These are phyloP conservation scores for Karalla daura DNA, from an alignment of 2,797 vertebrate genomes.

Conservation along the genomic window DNA sequence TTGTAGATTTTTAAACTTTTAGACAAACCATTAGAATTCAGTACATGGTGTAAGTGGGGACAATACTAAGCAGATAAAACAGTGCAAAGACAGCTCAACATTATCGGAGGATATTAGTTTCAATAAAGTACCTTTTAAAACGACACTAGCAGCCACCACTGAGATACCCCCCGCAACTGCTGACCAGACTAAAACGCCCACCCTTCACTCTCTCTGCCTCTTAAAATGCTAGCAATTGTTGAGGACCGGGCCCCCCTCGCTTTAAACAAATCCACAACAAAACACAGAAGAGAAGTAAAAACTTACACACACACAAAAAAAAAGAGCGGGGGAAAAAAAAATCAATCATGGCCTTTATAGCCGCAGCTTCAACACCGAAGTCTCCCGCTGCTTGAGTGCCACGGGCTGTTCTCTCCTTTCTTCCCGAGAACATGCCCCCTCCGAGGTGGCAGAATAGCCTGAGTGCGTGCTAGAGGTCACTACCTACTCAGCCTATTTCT, in stretches of 20 bases:
- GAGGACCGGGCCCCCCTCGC: slow-evolving; percentile 35
- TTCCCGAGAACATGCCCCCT: slow-evolving; percentile 74
- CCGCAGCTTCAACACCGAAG: slow-evolving; percentile 68
- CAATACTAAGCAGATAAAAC: slow-evolving; percentile 81
- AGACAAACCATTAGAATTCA: slow-evolving; percentile 76
- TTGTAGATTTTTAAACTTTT: slow-evolving; percentile 47
- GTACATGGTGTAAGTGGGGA: slow-evolving; percentile 30
- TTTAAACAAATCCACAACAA: slow-evolving; percentile 56
- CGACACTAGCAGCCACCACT: neutral
- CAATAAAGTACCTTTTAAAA: slow-evolving; percentile 48
- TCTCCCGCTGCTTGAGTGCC: slow-evolving; percentile 79
- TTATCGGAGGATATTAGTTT: slow-evolving; percentile 69
- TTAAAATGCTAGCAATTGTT: slow-evolving; percentile 24
- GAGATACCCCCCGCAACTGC: slow-evolving; percentile 8
- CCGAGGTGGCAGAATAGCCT: slow-evolving; percentile 71
- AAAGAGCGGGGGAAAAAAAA: slow-evolving; percentile 60
- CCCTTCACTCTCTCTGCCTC: slow-evolving; percentile 1
- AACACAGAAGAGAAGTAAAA: slow-evolving; percentile 50
- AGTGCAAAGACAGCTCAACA: slow-evolving; percentile 68
- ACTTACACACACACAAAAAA: too few relatives aligned
- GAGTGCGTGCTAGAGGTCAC: slow-evolving; percentile 74
- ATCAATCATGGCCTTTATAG: slow-evolving; percentile 81
- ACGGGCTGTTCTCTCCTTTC: slow-evolving; percentile 67
- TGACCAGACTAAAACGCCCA: slow-evolving; percentile 2
- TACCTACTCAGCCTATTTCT: slow-evolving; percentile 53